Evolutionary conservation across 2,888 invertebrate genomes (phyloP), one percentile per base, ranked within the genome.

Genomic region (Eupithecia inturbata): DNA sequence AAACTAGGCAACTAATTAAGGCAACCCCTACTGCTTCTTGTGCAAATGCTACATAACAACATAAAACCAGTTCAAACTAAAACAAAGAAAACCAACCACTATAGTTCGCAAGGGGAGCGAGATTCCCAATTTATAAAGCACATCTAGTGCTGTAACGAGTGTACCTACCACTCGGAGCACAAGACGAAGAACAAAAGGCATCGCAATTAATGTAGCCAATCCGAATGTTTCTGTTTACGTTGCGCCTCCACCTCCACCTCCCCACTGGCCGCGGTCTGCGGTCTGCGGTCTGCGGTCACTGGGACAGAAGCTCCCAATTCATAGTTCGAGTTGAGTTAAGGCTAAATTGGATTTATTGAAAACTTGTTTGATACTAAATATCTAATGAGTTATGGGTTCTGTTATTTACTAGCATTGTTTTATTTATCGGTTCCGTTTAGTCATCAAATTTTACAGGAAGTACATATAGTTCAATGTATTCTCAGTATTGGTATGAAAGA

Each of bases 131-230:
- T 22, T 33, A 68, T n/a, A 68, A 60, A 60, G 39, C 57, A 36
- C 5, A 22, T 60, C 26, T 69, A 60, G 39, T 41, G 60, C 28
- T 31, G 57, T 69, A 39, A n/a, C 16, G 28, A 41, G 26, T 16
- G 3, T 14, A 39, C 12, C 12, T 0, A 26, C 19, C 16, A 36
- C 45, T 28, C 12, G 33, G 22, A 33, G 28, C 49, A 60, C 28
- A 41, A 71, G 57, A 67, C 66, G 57, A 57, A 36, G 64, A 33
- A 57, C 71, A 53, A 71, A 71, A 66, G 53, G 66, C 53, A 57
- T 26, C 26, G 66, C 66, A 66, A 57, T 71, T 36, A 71, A 71
- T 71, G 71, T 66, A 53, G 53, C 66, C 71, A 71, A 71, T 66
- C 66, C 57, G 66, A 66, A 67, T 71, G 66, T 57, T 49, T 26